phyloP scores from a whole-genome alignment of 1,140 invertebrate species.

The Streblospio benedicti region DNA sequence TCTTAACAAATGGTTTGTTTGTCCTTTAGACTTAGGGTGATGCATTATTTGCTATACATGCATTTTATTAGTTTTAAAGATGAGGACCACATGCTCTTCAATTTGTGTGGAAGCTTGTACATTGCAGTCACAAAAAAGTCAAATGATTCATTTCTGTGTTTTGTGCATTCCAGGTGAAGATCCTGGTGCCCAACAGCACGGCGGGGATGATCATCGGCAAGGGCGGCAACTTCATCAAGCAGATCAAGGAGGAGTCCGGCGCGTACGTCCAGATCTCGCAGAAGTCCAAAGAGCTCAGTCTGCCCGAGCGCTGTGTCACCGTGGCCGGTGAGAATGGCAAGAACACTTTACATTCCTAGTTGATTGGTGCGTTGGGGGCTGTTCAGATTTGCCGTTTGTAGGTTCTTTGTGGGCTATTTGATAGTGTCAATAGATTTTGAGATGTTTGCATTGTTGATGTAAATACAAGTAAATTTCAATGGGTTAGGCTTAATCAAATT shows the following conservation, averaged over 20 bases:
- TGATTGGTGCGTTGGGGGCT: too few relatives aligned
- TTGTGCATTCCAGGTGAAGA: constrained; percentile 67
- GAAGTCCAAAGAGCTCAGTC: constrained; percentile 90
- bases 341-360: too few relatives aligned
- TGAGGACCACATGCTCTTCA: too few relatives aligned
- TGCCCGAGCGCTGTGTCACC: constrained; percentile 93
- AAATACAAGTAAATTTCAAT: too few relatives aligned
- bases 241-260: constrained; percentile 94
- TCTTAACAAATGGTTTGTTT: background rate
- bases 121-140: background rate
- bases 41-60: too few relatives aligned
- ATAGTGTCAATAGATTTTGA: too few relatives aligned
- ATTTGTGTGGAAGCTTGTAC: background rate
- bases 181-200: constrained; percentile 94
- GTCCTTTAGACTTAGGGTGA: too few relatives aligned
- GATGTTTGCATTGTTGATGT: too few relatives aligned
- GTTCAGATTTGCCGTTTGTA: too few relatives aligned
- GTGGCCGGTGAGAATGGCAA: constrained; percentile 86
- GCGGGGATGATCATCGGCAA: constrained; percentile 99
- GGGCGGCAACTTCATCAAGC: constrained; percentile 92
- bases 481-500: too few relatives aligned
- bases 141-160: background rate
- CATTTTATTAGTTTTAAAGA: too few relatives aligned
- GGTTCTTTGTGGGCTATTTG: too few relatives aligned
- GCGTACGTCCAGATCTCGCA: constrained; percentile 98